Evolutionary conservation across 2,113 vertebrate genomes (phyloP).

Genomic region (Pygoscelis antarcticus): DNA sequence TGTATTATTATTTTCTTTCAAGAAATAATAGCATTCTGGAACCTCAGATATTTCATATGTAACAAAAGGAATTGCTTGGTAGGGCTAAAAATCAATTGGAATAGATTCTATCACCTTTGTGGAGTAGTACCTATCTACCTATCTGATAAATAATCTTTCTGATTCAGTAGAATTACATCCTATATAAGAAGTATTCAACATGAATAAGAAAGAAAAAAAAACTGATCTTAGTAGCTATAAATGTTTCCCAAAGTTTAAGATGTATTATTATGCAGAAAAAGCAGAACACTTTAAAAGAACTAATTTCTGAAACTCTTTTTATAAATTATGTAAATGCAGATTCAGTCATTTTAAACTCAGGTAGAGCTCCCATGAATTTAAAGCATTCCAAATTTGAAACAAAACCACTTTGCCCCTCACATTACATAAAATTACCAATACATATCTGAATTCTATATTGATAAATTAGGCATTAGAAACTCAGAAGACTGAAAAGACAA

Average conservation of each 20-base stretch:
- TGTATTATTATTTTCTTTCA: background rate
- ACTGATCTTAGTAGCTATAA: background rate
- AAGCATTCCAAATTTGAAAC: background rate
- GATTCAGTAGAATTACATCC: background rate
- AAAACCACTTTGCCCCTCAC: background rate
- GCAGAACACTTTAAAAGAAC: background rate
- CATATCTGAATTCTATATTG: background rate
- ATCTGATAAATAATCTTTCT: background rate
- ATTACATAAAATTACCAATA: background rate
- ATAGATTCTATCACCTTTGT: background rate
- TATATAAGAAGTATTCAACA: background rate
- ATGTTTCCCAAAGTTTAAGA: background rate
- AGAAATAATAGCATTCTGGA: background rate
- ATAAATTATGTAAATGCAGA: background rate
- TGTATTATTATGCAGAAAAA: background rate
- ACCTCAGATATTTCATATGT: background rate
- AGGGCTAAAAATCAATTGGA: background rate
- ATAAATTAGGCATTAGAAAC: background rate
- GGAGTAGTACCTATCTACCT: background rate
- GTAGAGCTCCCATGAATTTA: background rate
- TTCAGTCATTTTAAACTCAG: background rate
- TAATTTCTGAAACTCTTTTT: background rate
- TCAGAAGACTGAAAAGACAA: background rate
- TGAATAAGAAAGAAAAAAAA: background rate
- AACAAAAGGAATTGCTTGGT: background rate